These are phyloP conservation scores for Lampris megalopsis DNA, from an alignment of 2,113 vertebrate genomes.

Conservation along the genomic window DNA sequence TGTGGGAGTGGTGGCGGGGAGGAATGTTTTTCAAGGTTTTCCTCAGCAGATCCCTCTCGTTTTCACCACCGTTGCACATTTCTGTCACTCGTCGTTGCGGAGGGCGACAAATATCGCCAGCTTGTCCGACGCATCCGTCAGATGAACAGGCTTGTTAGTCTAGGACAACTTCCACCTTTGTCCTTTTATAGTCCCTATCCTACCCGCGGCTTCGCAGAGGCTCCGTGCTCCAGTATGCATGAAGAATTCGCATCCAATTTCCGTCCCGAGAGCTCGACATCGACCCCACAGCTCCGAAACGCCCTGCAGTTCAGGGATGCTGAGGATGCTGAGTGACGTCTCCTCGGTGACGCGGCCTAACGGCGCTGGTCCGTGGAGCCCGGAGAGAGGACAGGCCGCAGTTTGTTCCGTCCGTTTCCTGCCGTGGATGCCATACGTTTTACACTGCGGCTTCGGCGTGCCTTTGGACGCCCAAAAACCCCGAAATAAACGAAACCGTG, in stretches of 20 bases:
- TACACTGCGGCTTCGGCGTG: conserved; percentile 68
- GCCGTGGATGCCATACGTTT: conserved; percentile 60
- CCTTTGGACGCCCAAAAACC: conserved; percentile 54
- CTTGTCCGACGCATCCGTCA: conserved; percentile 12
- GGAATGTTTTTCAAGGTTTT: conserved; percentile 23
- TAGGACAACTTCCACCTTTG: conserved; percentile 21
- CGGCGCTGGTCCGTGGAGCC: conserved; percentile 45
- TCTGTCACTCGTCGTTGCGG: background rate
- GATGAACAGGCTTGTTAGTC: conserved; percentile 19
- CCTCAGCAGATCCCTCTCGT: background rate
- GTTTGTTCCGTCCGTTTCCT: conserved; percentile 72
- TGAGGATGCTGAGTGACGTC: conserved; percentile 47
- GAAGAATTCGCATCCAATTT: conserved; percentile 48
- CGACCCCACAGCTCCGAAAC: conserved; percentile 15
- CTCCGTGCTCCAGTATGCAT: conserved; percentile 23
- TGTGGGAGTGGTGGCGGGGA: conserved; percentile 13
- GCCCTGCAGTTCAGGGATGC: conserved; percentile 36
- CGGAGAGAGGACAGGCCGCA: conserved; percentile 61
- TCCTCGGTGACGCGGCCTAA: conserved; percentile 51
- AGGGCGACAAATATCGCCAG: background rate
- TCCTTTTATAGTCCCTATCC: background rate
- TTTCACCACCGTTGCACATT: conserved; percentile 5
- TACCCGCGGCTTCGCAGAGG: background rate
- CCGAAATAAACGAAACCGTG: conserved; percentile 73
- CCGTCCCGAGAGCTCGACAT: conserved; percentile 41